phyloP scores from a whole-genome alignment of 2,797 vertebrate genomes.

The Miichthys miiuy region DNA sequence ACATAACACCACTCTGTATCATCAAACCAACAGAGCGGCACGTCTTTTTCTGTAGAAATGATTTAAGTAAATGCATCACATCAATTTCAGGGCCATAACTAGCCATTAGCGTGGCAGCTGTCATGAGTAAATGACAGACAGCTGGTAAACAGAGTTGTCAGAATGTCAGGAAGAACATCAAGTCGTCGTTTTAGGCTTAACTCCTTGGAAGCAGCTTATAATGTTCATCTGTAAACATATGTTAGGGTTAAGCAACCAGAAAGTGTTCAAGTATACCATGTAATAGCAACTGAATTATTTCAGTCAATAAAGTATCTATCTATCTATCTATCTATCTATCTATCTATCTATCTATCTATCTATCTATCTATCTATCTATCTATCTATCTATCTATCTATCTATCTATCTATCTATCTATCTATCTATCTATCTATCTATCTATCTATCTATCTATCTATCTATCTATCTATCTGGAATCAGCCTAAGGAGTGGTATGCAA shows the following conservation, averaged over 20 bases:
- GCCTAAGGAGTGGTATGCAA: too few species aligned
- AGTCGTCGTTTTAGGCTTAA: neutral
- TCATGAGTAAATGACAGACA: constrained; percentile 1
- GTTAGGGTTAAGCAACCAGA: neutral
- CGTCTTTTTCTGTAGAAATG: neutral
- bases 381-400: too few species aligned
- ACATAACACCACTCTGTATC: neutral
- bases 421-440: too few species aligned
- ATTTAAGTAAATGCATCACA: neutral
- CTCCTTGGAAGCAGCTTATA: neutral
- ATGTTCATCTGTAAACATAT: neutral
- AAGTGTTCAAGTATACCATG: too few species aligned
- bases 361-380: too few species aligned
- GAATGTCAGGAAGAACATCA: neutral
- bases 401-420: too few species aligned
- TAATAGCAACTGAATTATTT: too few species aligned
- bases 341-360: too few species aligned
- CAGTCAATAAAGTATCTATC: too few species aligned
- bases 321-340: too few species aligned
- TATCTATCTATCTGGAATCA: too few species aligned
- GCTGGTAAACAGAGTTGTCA: neutral
- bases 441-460: too few species aligned
- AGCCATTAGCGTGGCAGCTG: neutral
- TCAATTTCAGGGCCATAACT: neutral
- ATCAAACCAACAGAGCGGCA: neutral